Conservation (phyloP, 2,888 invertebrate genomes). For the Criorhina ranunculi region DNA sequence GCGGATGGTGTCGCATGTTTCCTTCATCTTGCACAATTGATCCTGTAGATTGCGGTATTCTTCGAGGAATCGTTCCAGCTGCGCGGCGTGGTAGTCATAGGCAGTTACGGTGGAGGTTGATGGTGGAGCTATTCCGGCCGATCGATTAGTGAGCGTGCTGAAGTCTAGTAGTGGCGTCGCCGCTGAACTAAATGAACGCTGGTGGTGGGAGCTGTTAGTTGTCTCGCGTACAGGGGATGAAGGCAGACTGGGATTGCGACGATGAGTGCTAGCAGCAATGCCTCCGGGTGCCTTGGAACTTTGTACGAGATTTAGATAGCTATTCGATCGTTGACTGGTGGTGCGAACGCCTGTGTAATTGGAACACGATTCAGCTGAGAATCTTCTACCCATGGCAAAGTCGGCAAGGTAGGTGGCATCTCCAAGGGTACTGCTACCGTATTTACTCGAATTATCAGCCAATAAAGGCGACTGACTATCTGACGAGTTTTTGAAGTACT, state of each 20-base stretch:
- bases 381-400: conserved; percentile 84
- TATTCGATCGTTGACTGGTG: conserved; percentile 86
- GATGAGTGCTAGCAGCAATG: conserved; percentile 73
- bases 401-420: conserved; percentile 87
- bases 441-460: conserved; percentile 87
- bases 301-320: conserved; percentile 89
- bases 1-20: conserved; percentile 89
- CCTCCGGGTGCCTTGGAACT: conserved; percentile 79
- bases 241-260: conserved; percentile 87
- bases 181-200: conserved; percentile 83
- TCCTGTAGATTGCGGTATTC: conserved; percentile 91
- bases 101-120: conserved; percentile 86
- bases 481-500: conserved; percentile 84
- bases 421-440: conserved; percentile 89
- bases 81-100: conserved; percentile 92
- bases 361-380: conserved; percentile 85
- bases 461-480: conserved; percentile 91
- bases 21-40: conserved; percentile 92
- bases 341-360: conserved; percentile 82
- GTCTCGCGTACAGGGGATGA: conserved; percentile 87
- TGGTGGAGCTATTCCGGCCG: conserved; percentile 81
- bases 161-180: conserved; percentile 83
- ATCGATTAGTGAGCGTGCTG: conserved; percentile 80
- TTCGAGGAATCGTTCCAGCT: conserved; percentile 91
- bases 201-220: conserved; percentile 78